phyloP scores from a whole-genome alignment of 2,113 vertebrate species.

The Scytalopus superciliaris region DNA sequence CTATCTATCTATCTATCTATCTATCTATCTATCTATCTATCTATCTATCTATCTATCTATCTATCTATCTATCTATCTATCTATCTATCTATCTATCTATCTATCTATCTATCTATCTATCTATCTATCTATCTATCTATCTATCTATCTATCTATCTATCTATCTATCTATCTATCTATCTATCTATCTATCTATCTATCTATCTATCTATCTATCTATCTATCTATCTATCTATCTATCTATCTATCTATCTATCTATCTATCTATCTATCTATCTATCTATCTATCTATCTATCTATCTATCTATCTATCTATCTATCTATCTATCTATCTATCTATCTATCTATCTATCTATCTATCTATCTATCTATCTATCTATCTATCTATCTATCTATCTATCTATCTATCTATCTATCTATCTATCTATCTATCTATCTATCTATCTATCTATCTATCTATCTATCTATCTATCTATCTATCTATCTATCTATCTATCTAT shows the following conservation, averaged over 20 bases:
- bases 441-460: too few species aligned
- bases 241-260: background rate
- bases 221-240: background rate
- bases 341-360: background rate
- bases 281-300: background rate
- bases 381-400: background rate
- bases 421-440: too few species aligned
- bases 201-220: background rate
- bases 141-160: background rate
- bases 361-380: background rate
- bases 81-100: background rate
- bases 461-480: background rate
- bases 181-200: background rate
- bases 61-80: background rate
- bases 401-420: background rate
- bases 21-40: background rate
- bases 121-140: background rate
- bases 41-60: background rate
- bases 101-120: background rate
- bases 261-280: background rate
- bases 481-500: background rate
- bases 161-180: background rate
- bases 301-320: background rate
- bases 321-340: background rate
- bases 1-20: background rate